Evolutionary conservation across 2,797 vertebrate genomes (phyloP), one percentile per base, ranked within the genome.

Genomic region (Delichon dasypus): DNA sequence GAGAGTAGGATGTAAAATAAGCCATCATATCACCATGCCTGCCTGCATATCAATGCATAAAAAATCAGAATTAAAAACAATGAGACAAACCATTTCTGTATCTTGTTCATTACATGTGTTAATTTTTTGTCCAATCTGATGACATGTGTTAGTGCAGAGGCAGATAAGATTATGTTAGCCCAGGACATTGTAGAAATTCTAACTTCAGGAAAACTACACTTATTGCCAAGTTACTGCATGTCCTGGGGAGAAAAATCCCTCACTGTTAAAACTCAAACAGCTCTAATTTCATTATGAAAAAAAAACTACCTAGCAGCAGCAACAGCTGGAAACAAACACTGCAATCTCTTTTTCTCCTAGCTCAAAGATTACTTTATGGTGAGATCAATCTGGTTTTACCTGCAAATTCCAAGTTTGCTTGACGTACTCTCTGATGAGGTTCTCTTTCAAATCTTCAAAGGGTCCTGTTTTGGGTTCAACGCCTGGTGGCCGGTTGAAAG

Each of bases 361-460:
- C 21, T 71, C 48, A 58, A 66, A 85, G 32, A 57, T 9, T 14
- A 47, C 13, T 65, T 60, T 29, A 65, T 7, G 17, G 6, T 5
- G 78, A 51, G 58, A 65, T 22, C 42, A 55, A 20, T 20, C 10
- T 14, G 30, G 25, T 97, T 98, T 90, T 70, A 99, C 99, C 98
- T 98, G 98, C 79, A 99, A 97, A 80, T 98, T 99, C 99, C 99
- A 99, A 0, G 98, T 99, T 96, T 99, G 98, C 86, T 98, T 98
- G 10, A 99, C 98, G 5, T 99, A 99, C 57, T 99, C 98, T 85
- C 98, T 97, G 93, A 99, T 99, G 68, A 99, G 98, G 84, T 98
- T 98, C 89, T 99, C 99, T 94, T 99, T 99, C 75, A 99, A 97
- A 96, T 99, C 99, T 95, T 99, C 99, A 70, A 99, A 99, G 0